These are phyloP conservation scores for Adelphocoris suturalis DNA, from an alignment of 2,888 invertebrate species.

Conservation along the genomic window DNA sequence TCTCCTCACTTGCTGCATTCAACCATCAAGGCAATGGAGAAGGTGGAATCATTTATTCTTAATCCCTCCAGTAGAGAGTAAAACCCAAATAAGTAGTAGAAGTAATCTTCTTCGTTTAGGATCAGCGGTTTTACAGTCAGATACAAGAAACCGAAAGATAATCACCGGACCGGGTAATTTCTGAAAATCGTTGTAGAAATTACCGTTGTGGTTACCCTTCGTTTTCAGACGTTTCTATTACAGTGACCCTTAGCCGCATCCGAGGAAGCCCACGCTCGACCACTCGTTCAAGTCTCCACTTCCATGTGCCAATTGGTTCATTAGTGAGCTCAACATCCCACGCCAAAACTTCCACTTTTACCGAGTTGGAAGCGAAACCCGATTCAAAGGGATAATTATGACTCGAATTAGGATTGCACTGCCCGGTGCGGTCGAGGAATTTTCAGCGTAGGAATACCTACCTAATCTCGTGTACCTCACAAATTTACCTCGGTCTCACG, in stretches of 20 bases:
- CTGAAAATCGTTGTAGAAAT: background rate
- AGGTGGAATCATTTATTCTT: too few relatives aligned
- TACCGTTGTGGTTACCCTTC: background rate
- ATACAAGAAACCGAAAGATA: background rate
- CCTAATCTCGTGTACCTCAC: background rate
- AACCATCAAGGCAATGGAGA: too few relatives aligned
- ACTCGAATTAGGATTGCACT: conserved; percentile 1
- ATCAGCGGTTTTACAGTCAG: background rate
- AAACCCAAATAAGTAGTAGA: background rate
- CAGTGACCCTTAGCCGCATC: conserved; percentile 3
- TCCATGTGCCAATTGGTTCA: conserved; percentile 25
- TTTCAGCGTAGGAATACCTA: background rate
- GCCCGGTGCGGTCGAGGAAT: background rate
- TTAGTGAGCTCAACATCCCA: conserved; percentile 17
- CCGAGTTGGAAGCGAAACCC: background rate
- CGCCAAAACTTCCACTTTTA: background rate
- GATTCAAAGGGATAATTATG: background rate
- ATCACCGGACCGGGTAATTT: background rate
- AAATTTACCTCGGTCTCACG: background rate
- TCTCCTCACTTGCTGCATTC: too few relatives aligned
- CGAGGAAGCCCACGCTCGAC: background rate
- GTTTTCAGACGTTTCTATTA: conserved; percentile 21
- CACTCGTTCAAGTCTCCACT: conserved; percentile 17
- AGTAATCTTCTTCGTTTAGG: background rate
- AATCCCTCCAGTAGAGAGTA: too few relatives aligned